A percentile compares a stretch with the other conserved stretches of the same genome.
Evolutionary conservation across 2,888 invertebrate genomes (phyloP).

Genomic region (Eupithecia subfuscata): DNA sequence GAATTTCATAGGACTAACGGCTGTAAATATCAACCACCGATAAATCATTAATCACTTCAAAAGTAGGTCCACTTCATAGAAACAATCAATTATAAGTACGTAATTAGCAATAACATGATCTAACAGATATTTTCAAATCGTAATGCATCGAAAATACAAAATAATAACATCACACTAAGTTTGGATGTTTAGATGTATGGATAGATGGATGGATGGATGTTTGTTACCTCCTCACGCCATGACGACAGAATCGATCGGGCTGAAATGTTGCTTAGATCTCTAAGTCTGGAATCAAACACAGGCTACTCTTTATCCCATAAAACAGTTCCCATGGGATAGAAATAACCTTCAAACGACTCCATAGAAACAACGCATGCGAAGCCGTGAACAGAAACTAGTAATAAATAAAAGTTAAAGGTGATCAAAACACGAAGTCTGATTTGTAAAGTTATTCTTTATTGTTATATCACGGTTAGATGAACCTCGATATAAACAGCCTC

Average conservation of each 20-base stretch:
- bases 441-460: background rate
- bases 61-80: background rate
- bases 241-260: no score
- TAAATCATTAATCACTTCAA: background rate
- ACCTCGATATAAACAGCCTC: conserved; percentile 1
- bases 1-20: background rate
- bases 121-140: background rate
- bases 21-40: background rate
- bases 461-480: conserved; percentile 20
- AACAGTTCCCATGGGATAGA: no score
- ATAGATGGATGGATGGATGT: no score
- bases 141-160: background rate
- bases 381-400: no score
- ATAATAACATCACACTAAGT: no score
- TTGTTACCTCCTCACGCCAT: no score
- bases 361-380: no score
- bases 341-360: no score
- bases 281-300: no score
- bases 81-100: background rate
- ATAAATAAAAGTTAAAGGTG: background rate
- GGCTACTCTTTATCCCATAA: no score
- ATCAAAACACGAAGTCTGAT: background rate
- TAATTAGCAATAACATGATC: background rate
- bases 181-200: no score
- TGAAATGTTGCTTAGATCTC: no score